Evolutionary conservation across 2,113 vertebrate genomes (phyloP), one percentile per base, ranked within the genome.

Genomic region (Lanius ludovicianus): DNA sequence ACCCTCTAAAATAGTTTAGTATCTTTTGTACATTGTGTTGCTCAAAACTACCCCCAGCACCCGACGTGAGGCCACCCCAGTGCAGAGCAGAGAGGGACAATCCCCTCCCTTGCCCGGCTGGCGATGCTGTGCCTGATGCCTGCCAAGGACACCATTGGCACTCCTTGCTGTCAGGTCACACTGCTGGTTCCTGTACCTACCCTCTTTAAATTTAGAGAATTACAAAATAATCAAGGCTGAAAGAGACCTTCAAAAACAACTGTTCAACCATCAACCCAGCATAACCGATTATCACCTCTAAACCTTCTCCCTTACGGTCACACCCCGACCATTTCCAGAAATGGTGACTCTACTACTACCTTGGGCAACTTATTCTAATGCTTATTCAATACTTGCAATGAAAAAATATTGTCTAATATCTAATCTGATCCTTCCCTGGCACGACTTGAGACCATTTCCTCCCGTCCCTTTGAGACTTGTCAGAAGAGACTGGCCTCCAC

Each of bases 11-110:
- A 60, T 23, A 46, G 28, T 18, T 77, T 35, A 20, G 2, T 39
- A 5, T 21, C 35, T n/a, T 52, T 62, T 20, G 37, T 11, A 33
- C 0, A 24, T 21, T 41, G 12, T 8, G 4, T 16, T 3, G 6
- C 19, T 23, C 33, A 62, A 2, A 70, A 7, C 5, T 24, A 15
- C 10, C 28, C 53, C n/a, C 39, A 77, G 15, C 10, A 39, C 12
- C 37, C 0, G 1, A 53, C 23, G 15, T n/a, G 28, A 77, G 46
- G 46, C 46, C 0, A 0, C 4, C 18, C 5, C 52, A 57, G 30
- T 0, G 6, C 42, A 67, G 62, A 59, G 21, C 31, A 69, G 55
- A 37, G 33, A 3, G 2, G 33, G 9, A 64, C 52, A 86, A 42
- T 33, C 21, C 37, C 12, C 22, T 37, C 52, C 44, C 20, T 35